These are phyloP conservation scores for Chascanopsetta lugubris DNA, from an alignment of 2,113 vertebrate species.

Conservation along the genomic window DNA sequence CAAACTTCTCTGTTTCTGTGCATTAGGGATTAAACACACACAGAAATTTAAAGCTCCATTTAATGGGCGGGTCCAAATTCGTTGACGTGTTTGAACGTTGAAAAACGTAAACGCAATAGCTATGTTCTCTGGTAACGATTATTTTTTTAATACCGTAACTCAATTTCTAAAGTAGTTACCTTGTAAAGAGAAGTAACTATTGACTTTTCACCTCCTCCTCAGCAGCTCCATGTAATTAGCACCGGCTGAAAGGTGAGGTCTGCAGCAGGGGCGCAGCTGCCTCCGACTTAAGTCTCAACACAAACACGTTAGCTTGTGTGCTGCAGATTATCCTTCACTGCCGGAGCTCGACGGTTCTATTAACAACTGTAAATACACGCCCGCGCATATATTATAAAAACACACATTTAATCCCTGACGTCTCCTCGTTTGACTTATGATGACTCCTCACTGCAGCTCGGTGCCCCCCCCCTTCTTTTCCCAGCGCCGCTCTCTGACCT, in stretches of 20 bases:
- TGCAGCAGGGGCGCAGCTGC: constrained; percentile 57
- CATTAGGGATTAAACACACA: too few species aligned
- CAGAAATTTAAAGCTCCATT: too few species aligned
- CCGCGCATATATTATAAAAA: not conserved
- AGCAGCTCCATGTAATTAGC: constrained; percentile 47
- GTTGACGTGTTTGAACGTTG: too few species aligned
- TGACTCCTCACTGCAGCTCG: constrained; percentile 10
- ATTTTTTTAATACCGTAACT: too few species aligned
- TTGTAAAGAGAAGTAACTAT: too few species aligned
- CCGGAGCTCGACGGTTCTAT: not conserved
- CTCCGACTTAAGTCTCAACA: constrained; percentile 47
- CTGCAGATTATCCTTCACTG: constrained; percentile 19
- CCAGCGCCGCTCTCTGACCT: constrained; percentile 53
- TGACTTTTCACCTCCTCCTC: too few species aligned
- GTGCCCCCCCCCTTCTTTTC: constrained; percentile 20
- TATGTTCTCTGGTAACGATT: too few species aligned
- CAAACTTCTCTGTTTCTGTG: too few species aligned
- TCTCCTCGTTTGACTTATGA: constrained; percentile 32
- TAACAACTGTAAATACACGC: not conserved
- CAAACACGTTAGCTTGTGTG: constrained; percentile 26
- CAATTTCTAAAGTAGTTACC: too few species aligned
- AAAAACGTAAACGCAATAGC: too few species aligned
- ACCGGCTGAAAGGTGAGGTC: constrained; percentile 53
- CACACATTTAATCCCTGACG: not conserved
- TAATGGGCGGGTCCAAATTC: too few species aligned